A percentile compares a stretch with the other conserved stretches of the same genome.
These are phyloP conservation scores for Laticauda colubrina DNA, from an alignment of 2,113 vertebrate genomes.

Conservation along the genomic window DNA sequence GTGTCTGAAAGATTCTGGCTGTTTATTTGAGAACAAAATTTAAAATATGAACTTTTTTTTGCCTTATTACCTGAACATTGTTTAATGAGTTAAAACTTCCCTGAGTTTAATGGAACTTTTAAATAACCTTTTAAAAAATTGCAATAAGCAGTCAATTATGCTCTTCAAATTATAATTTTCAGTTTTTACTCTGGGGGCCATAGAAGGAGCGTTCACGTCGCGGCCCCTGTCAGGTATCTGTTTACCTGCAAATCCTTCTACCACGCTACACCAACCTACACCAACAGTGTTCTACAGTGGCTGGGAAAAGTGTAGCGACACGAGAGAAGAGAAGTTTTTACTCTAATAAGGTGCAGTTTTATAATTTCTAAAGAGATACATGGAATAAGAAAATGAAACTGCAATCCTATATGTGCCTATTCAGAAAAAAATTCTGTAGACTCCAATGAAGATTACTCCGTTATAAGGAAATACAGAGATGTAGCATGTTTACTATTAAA, in stretches of 20 bases:
- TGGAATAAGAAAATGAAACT: neutral
- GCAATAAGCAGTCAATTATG: neutral
- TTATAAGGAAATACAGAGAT: neutral
- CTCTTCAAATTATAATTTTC: neutral
- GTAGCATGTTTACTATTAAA: neutral
- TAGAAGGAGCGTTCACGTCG: too few species aligned
- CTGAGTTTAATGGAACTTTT: neutral
- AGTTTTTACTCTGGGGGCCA: neutral
- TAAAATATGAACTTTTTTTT: neutral
- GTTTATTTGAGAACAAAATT: neutral
- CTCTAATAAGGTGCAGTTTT: neutral
- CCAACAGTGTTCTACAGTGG: too few species aligned
- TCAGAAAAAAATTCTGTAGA: neutral
- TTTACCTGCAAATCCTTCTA: too few species aligned
- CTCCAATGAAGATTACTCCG: neutral
- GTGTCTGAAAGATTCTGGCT: neutral
- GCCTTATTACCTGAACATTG: neutral
- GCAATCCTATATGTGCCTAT: neutral
- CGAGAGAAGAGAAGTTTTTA: too few species aligned
- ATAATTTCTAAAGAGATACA: neutral
- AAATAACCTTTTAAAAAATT: neutral
- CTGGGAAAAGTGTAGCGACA: too few species aligned
- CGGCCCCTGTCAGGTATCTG: too few species aligned
- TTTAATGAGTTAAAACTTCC: neutral
- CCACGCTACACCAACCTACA: too few species aligned